Conservation (phyloP, 1,140 invertebrate species). For the Sogatella furcifera region DNA sequence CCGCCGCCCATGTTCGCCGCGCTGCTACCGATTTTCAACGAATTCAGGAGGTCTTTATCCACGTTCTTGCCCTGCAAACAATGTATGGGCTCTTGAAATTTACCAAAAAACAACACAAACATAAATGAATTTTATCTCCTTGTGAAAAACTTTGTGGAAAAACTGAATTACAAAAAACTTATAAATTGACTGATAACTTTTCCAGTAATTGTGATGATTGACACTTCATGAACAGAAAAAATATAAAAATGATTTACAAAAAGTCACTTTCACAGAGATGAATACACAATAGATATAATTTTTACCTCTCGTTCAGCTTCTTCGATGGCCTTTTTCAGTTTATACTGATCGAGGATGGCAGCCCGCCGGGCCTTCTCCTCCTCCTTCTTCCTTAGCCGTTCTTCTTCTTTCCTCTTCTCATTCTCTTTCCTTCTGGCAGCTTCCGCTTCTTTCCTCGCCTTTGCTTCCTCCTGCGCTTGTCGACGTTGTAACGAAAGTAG, state of each 20-base stretch:
- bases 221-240: too few species aligned
- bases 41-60: constrained; percentile 58
- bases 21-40: constrained; percentile 36
- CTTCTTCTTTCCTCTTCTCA: constrained; percentile 76
- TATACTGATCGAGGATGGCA: constrained; percentile 86
- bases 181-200: too few species aligned
- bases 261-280: too few species aligned
- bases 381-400: constrained; percentile 74
- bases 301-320: constrained; percentile 79
- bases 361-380: constrained; percentile 80
- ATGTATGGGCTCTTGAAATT: too few species aligned
- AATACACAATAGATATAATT: too few species aligned
- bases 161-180: too few species aligned
- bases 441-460: constrained; percentile 74
- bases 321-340: constrained; percentile 86
- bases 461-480: constrained; percentile 79
- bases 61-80: constrained; percentile 54
- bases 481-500: constrained; percentile 72
- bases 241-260: too few species aligned
- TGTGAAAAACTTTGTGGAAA: too few species aligned
- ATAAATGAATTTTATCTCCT: too few species aligned
- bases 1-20: neutral
- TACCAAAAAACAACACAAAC: too few species aligned
- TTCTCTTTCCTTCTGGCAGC: constrained; percentile 61
- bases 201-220: too few species aligned